Evolutionary conservation across 2,888 invertebrate genomes (phyloP).

Genomic region (Alentia gelatinosa): DNA sequence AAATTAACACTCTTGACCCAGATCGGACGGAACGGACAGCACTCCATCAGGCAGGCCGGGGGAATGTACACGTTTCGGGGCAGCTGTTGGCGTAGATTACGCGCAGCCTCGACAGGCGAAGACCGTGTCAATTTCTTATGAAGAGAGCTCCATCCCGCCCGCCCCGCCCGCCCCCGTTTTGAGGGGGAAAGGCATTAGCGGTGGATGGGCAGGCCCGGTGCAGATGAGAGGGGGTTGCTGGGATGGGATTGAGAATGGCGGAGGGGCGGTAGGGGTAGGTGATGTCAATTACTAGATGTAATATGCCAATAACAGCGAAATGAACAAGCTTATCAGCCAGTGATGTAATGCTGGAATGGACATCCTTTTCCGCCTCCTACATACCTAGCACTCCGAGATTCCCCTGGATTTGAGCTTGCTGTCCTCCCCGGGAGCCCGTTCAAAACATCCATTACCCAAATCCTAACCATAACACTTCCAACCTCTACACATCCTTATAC

Average conservation of each 20-base stretch:
- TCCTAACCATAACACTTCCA: neutral
- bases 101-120: neutral
- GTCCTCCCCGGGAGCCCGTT: neutral
- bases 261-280: neutral
- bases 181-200: neutral
- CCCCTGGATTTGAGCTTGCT: neutral
- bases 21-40: neutral
- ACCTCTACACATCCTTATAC: neutral
- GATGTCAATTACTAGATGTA: neutral
- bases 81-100: neutral
- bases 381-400: neutral
- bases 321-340: neutral
- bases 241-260: neutral
- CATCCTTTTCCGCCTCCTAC: neutral
- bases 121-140: neutral
- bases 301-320: neutral
- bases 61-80: neutral
- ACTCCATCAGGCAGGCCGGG: neutral
- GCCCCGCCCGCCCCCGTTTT: neutral
- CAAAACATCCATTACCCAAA: neutral
- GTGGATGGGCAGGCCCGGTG: neutral
- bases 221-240: neutral
- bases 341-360: neutral
- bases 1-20: constrained; percentile 39
- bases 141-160: neutral